Evolutionary conservation across 1,140 invertebrate species (phyloP), one percentile per base, ranked within the genome.

Genomic region (Pissodes strobi): DNA sequence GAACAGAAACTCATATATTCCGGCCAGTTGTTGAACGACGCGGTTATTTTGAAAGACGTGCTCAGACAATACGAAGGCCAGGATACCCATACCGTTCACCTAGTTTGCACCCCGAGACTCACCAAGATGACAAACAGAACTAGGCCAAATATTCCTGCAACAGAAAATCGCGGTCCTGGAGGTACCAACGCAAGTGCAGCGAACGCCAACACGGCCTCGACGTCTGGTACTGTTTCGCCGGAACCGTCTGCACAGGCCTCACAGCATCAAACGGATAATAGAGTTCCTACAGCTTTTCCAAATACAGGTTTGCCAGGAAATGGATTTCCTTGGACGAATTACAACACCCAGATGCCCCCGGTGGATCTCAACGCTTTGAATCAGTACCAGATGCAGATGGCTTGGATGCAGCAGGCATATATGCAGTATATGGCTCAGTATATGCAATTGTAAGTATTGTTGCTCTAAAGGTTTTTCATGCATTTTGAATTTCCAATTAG

Each of bases 1-100:
- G 90, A 92, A 68, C 92, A 94, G 74, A 93, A 92, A 78, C 81
- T 96, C 0, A 95, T 95, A 71, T 95, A 95, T 79, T 94, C 91
- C 6, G 93, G 93, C n/a, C 89, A 92, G 74, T 79, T 95, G 10
- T 76, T 96, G 49, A 87, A 85, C 37, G 92, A 96, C 77, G 82
- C 86, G 27, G 80, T 86, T 21, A 83, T 86, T 56, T 74, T 95
- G 23, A 92, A 91, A 75, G 92, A 95, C 78, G 84, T 95, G 23
- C 80, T 95, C 27, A 82, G 88, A 41, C 85, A 86, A 39, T 90
- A 88, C 67, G 88, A 91, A 66, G 86, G 84, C 25, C 85, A 87
- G 68, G 83, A 87, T 38, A 84, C 83, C 39, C 88, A 91, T 71
- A 94, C 89, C 45, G 86, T 94, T 71, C 92, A 94, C 79, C 80